A percentile compares a stretch with the other conserved stretches of the same genome.
Evolutionary conservation across 2,888 invertebrate species (phyloP).

Genomic region (Machimus atricapillus): DNA sequence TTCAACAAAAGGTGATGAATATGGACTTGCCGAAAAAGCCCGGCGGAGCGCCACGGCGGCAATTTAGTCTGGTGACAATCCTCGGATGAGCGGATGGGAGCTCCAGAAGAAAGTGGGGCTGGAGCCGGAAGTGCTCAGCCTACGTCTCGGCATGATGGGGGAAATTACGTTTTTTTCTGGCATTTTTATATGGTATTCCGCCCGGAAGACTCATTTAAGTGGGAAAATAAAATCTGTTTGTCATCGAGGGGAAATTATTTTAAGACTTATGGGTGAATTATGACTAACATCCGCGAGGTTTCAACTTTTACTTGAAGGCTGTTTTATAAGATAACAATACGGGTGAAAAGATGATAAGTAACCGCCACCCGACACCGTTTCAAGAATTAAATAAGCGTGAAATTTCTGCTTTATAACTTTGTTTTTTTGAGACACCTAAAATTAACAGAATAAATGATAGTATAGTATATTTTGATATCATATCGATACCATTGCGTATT

Average conservation of each 20-base stretch:
- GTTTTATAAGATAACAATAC: background rate
- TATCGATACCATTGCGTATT: no score
- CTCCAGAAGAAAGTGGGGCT: background rate
- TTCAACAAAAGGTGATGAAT: constrained; percentile 29
- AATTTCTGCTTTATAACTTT: background rate
- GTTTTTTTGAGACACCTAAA: background rate
- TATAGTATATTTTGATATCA: no score
- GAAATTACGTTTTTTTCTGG: background rate
- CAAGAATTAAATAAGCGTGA: background rate
- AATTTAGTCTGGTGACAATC: constrained; percentile 7
- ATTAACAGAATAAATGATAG: background rate
- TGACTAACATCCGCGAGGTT: background rate
- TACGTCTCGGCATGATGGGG: background rate
- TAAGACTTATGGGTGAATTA: background rate
- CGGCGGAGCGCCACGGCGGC: background rate
- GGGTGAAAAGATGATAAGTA: background rate
- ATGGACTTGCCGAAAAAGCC: background rate
- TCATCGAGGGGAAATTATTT: constrained; percentile 9
- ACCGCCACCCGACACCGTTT: background rate
- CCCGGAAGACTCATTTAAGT: background rate
- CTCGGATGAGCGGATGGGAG: background rate
- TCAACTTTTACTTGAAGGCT: background rate
- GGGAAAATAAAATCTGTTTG: constrained; percentile 16
- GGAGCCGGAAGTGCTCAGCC: background rate
- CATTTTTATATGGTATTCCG: background rate